These are phyloP conservation scores for Myotis lucifugus DNA, from an alignment of 2,113 vertebrate species.

Conservation along the genomic window DNA sequence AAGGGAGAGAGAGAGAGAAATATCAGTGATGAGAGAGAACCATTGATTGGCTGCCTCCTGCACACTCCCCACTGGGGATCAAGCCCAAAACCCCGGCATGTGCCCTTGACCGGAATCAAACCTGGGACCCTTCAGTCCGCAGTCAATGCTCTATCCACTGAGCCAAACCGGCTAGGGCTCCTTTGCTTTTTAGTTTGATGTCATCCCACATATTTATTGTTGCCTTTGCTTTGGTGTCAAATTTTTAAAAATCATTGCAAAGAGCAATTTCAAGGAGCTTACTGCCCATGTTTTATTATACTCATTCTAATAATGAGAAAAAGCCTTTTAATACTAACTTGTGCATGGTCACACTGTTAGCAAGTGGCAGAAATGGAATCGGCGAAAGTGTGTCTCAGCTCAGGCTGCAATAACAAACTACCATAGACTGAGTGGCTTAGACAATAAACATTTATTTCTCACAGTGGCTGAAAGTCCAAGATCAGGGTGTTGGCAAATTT, in stretches of 20 bases:
- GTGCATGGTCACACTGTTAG: rapidly evolving
- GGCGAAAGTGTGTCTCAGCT: not conserved
- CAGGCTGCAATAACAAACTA: not conserved
- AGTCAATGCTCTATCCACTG: no score
- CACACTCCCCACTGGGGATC: no score
- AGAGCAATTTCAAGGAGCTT: not conserved
- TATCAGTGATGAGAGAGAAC: no score
- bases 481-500: not conserved
- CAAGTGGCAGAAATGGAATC: not conserved
- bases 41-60: no score
- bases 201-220: not conserved
- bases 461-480: not conserved
- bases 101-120: no score
- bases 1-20: no score
- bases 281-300: not conserved
- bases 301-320: not conserved
- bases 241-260: not conserved
- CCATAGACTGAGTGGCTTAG: not conserved
- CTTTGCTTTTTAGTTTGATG: not conserved
- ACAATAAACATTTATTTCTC: not conserved
- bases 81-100: no score
- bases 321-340: not conserved
- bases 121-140: no score
- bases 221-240: not conserved
- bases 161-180: not conserved